These are phyloP conservation scores for Pseudomugil tenellus DNA, from an alignment of 2,797 vertebrate species.

Conservation along the genomic window DNA sequence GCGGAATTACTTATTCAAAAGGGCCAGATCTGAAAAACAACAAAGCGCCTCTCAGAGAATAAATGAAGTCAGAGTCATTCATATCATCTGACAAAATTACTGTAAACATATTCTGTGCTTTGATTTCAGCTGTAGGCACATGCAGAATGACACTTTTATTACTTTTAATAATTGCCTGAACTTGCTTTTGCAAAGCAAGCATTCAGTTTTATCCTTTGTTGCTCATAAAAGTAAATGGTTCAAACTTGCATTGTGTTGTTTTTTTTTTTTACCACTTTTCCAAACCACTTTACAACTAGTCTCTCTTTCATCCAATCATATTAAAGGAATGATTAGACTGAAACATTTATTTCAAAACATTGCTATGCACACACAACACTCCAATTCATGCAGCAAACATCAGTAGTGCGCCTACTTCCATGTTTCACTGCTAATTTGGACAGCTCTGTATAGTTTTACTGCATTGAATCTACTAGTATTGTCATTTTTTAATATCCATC, in stretches of 20 bases:
- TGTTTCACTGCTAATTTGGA: too few species aligned
- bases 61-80: neutral
- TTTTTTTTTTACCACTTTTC: neutral
- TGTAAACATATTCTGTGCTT: neutral
- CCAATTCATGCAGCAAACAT: too few species aligned
- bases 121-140: neutral
- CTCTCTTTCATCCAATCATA: neutral
- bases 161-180: too few species aligned
- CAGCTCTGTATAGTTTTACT: neutral
- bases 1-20: neutral
- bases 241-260: neutral
- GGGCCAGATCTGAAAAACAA: neutral
- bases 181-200: neutral
- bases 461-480: neutral
- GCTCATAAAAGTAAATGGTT: neutral
- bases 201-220: neutral
- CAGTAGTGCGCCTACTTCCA: neutral
- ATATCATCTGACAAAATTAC: neutral
- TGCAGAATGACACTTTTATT: neutral
- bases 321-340: neutral
- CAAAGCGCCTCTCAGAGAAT: neutral
- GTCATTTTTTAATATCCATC: neutral
- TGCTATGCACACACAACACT: neutral
- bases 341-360: neutral
- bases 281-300: neutral